Base-by-base conservation (phyloP, 2,797 vertebrate genomes). In the Salmo trutta region DNA sequence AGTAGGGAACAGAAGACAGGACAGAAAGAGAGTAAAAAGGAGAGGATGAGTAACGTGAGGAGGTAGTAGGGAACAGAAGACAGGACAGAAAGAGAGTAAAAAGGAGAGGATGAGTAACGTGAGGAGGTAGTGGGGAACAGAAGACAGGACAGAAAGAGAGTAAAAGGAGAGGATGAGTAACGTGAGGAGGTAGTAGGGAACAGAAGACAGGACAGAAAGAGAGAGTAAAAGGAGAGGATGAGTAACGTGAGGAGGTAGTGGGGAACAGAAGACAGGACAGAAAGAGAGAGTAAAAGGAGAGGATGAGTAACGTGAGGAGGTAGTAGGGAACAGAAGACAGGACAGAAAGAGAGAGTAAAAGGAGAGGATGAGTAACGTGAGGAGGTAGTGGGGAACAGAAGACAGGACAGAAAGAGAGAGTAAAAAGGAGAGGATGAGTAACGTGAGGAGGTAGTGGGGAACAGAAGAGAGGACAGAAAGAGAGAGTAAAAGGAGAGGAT, bases 281-380 rank as follows among this genome's bases (percentile, higher is more conserved):
- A 81, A 83, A 24, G 24, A 87, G 31, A 33, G 31, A 5, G 31
- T 5, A 1, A 27, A 73, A 80, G 24, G n/a, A 33, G 33, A 33
- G 33, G 33, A 6, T 33, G 33, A 33, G 33, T 6, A 33, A 33
- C 5, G 5, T 6, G 29, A 51, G 24, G 72, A 71, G 66, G 59
- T 65, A 77, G 72, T 52, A n/a, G 56, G 78, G 77, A 73, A 81
- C 70, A 67, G 74, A 75, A 52, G 31, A 74, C 68, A n/a, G 17
- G 81, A 84, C 75, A 71, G 78, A 81, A 83, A 87, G 84, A 77
- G 78, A 69, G 85, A 88, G 88, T 41, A 52, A 24, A 24, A 24
- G 24, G 24, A 24, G 24, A 24, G 24, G 24, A 24, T 24, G 24
- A 24, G 24, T 24, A 24, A 24, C 24, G 24, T 24, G 24, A 24